phyloP scores from a whole-genome alignment of 2,888 invertebrate species.

The Morpho helenor region DNA sequence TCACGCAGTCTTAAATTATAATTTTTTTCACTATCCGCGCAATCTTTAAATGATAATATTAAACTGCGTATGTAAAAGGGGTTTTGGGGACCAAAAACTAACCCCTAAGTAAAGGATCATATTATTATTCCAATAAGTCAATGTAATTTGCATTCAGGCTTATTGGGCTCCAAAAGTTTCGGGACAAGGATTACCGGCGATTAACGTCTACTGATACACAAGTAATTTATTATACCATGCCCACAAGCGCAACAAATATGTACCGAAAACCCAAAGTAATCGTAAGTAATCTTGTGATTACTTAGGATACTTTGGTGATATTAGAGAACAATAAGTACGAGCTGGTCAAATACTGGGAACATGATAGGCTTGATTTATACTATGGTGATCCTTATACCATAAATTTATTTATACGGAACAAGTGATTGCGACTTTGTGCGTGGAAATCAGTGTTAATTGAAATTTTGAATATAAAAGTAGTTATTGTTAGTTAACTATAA shows the following conservation, averaged over 20 bases:
- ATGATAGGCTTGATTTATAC: too few relatives aligned
- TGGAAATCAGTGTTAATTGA: too few relatives aligned
- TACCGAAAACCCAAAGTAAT: background rate
- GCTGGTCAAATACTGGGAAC: background rate
- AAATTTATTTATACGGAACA: too few relatives aligned
- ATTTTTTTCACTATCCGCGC: too few relatives aligned
- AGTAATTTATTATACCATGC: background rate
- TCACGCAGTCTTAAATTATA: too few relatives aligned
- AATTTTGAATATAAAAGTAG: too few relatives aligned
- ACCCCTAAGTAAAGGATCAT: background rate
- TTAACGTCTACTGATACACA: slow-evolving; percentile 1
- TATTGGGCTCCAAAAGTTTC: slow-evolving; percentile 8
- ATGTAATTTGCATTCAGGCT: slow-evolving; percentile 26
- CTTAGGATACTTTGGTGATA: slow-evolving; percentile 1
- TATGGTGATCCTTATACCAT: too few relatives aligned
- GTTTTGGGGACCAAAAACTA: background rate
- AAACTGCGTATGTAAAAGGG: too few relatives aligned
- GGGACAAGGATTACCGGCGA: slow-evolving; percentile 8
- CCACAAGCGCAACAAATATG: background rate
- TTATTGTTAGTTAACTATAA: too few relatives aligned
- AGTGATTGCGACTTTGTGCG: too few relatives aligned
- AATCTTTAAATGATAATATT: too few relatives aligned
- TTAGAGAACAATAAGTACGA: background rate
- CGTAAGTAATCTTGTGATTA: slow-evolving; percentile 6
- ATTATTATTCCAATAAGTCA: slow-evolving; percentile 8